These are phyloP conservation scores for Halictus rubicundus DNA, from an alignment of 1,140 invertebrate species.

Conservation along the genomic window DNA sequence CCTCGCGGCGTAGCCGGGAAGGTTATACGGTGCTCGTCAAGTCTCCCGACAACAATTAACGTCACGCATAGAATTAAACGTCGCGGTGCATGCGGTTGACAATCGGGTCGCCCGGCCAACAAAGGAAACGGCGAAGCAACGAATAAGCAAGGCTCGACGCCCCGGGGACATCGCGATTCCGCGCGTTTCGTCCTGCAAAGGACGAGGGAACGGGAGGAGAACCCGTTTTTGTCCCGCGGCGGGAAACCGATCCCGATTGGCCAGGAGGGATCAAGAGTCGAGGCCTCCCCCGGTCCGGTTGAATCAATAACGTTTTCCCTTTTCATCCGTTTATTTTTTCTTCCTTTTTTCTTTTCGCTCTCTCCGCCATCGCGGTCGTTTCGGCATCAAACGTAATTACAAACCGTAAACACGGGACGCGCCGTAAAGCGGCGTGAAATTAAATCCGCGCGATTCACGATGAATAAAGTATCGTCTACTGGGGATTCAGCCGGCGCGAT, in stretches of 20 bases:
- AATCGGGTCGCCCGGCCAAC: neutral
- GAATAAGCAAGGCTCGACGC: constrained; percentile 2
- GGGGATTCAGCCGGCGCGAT: constrained; percentile 44
- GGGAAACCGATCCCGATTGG: neutral
- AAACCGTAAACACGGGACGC: constrained; percentile 51
- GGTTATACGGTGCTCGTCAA: neutral
- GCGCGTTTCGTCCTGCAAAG: neutral
- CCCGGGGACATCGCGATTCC: neutral
- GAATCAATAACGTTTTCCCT: constrained; percentile 41
- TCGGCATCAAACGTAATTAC: constrained; percentile 60
- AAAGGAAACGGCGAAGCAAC: constrained; percentile 5
- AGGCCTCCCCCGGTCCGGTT: neutral
- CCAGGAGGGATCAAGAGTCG: neutral
- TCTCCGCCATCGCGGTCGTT: neutral
- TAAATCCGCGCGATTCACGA: constrained; percentile 63
- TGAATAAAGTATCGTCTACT: constrained; percentile 62
- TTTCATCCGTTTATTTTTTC: too few species aligned
- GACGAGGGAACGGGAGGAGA: neutral
- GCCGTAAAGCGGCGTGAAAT: constrained; percentile 62
- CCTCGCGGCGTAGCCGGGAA: neutral
- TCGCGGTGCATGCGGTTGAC: neutral
- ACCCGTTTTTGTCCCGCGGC: neutral
- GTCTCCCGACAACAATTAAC: neutral
- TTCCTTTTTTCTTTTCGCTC: constrained; percentile 6
- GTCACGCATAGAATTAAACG: constrained; percentile 3